These are phyloP conservation scores for Temnothorax rugatulus DNA, from an alignment of 2,888 invertebrate genomes.

Conservation along the genomic window DNA sequence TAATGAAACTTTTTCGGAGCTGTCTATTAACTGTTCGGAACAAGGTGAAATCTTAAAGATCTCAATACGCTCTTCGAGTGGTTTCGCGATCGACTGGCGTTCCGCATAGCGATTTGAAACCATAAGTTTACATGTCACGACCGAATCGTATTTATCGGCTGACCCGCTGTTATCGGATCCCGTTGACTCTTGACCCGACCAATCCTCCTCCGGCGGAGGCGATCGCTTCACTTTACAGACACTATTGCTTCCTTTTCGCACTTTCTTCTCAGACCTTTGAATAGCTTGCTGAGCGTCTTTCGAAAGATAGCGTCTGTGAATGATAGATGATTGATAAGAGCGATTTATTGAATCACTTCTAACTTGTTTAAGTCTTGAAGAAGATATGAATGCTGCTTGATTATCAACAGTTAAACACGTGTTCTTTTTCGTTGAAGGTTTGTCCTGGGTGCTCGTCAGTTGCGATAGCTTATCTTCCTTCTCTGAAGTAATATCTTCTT, in stretches of 20 bases:
- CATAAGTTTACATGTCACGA: slow-evolving; percentile 80
- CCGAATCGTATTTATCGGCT: slow-evolving; percentile 63
- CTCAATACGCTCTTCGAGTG: slow-evolving; percentile 23
- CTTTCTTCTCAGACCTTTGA: neutral
- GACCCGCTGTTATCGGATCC: slow-evolving; percentile 70
- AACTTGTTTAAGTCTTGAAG: slow-evolving; percentile 8
- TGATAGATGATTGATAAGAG: slow-evolving; percentile 22
- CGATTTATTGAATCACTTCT: neutral
- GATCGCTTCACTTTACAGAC: slow-evolving; percentile 75
- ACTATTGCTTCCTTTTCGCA: slow-evolving; percentile 29
- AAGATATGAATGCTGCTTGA: neutral
- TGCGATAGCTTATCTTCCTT: neutral
- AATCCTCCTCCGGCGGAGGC: slow-evolving; percentile 74
- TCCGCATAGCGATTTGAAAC: slow-evolving; percentile 59
- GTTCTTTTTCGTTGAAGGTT: neutral
- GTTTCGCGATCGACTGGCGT: slow-evolving; percentile 60
- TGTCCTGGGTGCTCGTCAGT: neutral
- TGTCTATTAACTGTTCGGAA: neutral
- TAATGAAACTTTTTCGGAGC: neutral
- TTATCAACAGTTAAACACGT: neutral
- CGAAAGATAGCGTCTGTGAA: slow-evolving; percentile 35
- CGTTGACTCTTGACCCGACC: slow-evolving; percentile 67
- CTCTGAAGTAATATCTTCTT: neutral
- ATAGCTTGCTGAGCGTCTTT: neutral
- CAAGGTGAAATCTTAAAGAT: slow-evolving; percentile 1